Evolutionary conservation across 2,797 vertebrate genomes (phyloP).

Genomic region (Vespertilio murinus): DNA sequence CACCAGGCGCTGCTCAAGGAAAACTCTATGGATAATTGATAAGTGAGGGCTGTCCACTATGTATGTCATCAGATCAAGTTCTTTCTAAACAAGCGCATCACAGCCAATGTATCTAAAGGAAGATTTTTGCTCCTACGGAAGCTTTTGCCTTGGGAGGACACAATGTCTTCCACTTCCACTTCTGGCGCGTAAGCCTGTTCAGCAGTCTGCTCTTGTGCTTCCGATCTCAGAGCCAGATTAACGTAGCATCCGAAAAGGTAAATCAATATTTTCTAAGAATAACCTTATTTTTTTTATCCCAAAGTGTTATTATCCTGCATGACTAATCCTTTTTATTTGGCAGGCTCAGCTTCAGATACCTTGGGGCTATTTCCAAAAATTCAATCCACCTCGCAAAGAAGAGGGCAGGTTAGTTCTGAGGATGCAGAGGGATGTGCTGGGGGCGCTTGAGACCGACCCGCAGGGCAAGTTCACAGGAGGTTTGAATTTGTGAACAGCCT

Average conservation of each 20-base stretch:
- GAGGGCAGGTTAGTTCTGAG: neutral
- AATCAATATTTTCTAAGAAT: constrained; percentile 67
- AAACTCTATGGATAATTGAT: constrained; percentile 13
- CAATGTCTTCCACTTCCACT: neutral
- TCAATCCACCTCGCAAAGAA: constrained; percentile 47
- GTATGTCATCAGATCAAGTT: neutral
- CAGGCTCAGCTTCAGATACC: constrained; percentile 44
- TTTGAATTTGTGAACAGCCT: constrained; percentile 14
- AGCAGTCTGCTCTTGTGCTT: neutral
- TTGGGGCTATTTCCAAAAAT: constrained; percentile 54
- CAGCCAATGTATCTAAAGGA: neutral
- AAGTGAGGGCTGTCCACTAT: neutral
- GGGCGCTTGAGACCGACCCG: neutral
- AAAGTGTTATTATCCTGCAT: constrained; percentile 52
- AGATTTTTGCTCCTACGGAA: neutral
- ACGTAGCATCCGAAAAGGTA: neutral
- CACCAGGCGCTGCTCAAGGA: neutral
- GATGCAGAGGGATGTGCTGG: neutral
- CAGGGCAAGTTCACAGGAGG: neutral
- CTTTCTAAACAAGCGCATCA: neutral
- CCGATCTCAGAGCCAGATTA: neutral
- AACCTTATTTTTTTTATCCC: constrained; percentile 43
- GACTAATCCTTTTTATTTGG: constrained; percentile 58
- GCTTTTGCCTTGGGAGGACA: neutral
- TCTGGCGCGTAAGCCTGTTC: neutral